Percentiles rank a stretch among this genome's conserved stretches.
These are phyloP conservation scores for Eilema griseolum DNA, from an alignment of 2,888 invertebrate species.

Conservation along the genomic window DNA sequence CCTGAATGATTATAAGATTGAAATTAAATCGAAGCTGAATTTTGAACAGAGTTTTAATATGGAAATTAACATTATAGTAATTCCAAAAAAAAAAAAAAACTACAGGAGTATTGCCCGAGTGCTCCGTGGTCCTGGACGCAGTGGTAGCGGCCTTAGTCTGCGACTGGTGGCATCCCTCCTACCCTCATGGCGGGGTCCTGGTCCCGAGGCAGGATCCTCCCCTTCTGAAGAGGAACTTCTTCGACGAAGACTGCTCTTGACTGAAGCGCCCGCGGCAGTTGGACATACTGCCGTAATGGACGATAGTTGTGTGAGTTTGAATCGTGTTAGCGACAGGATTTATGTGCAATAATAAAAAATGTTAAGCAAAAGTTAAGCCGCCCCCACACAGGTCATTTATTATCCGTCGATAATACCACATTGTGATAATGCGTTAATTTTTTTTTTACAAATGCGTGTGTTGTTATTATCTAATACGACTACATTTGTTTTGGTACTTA, in stretches of 20 bases:
- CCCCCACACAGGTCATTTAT: too few relatives aligned
- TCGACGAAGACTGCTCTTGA: conserved; percentile 42
- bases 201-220: conserved; percentile 37
- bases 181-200: conserved; percentile 47
- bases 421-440: too few relatives aligned
- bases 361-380: too few relatives aligned
- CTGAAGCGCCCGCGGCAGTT: conserved; percentile 9
- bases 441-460: too few relatives aligned
- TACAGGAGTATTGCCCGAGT: conserved; percentile 66
- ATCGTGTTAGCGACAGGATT: background rate
- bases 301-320: background rate
- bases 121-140: conserved; percentile 67
- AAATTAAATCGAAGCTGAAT: too few relatives aligned
- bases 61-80: too few relatives aligned
- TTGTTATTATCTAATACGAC: too few relatives aligned
- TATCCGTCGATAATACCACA: too few relatives aligned
- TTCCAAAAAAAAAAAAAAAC: background rate
- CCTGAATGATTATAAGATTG: too few relatives aligned
- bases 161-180: conserved; percentile 70
- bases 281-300: conserved; percentile 10
- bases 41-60: too few relatives aligned
- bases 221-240: conserved; percentile 38
- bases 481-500: too few relatives aligned
- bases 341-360: too few relatives aligned
- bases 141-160: conserved; percentile 68